Percentiles rank a stretch among this genome's conserved stretches.
Evolutionary conservation across 2,797 vertebrate species (phyloP).

Genomic region (Chaetophractus vellerosus): DNA sequence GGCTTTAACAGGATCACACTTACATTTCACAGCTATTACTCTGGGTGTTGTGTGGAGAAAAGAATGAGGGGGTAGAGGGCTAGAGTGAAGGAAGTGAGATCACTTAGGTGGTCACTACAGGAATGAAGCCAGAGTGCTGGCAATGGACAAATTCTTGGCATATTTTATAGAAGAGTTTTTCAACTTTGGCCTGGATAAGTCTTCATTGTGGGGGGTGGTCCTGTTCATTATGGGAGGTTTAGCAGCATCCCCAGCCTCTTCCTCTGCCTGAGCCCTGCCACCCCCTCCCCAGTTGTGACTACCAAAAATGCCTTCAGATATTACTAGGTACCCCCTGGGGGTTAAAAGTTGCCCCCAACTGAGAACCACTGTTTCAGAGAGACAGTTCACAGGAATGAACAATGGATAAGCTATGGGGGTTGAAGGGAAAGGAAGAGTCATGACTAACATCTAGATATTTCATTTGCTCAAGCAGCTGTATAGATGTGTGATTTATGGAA

Average conservation of each 20-base stretch:
- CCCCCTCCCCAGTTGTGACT: background rate
- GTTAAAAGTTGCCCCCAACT: background rate
- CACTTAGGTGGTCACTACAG: background rate
- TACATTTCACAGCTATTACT: background rate
- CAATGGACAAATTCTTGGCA: too few relatives aligned
- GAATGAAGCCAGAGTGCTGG: background rate
- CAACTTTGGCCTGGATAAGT: background rate
- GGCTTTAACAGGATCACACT: background rate
- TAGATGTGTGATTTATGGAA: background rate
- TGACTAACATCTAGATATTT: background rate
- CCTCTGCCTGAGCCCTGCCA: background rate
- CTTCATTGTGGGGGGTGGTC: background rate
- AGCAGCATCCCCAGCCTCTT: background rate
- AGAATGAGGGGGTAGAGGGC: rapidly evolving
- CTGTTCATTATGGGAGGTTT: background rate
- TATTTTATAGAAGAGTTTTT: background rate
- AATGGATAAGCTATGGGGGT: background rate
- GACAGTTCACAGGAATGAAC: background rate
- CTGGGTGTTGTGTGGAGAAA: background rate
- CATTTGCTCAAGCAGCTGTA: background rate
- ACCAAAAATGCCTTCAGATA: background rate
- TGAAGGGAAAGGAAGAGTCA: background rate
- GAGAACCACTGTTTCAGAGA: background rate
- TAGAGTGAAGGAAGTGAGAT: background rate
- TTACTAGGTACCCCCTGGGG: background rate